These are phyloP conservation scores for Poecilia velifera DNA, from an alignment of 2,797 vertebrate genomes.

Conservation along the genomic window DNA sequence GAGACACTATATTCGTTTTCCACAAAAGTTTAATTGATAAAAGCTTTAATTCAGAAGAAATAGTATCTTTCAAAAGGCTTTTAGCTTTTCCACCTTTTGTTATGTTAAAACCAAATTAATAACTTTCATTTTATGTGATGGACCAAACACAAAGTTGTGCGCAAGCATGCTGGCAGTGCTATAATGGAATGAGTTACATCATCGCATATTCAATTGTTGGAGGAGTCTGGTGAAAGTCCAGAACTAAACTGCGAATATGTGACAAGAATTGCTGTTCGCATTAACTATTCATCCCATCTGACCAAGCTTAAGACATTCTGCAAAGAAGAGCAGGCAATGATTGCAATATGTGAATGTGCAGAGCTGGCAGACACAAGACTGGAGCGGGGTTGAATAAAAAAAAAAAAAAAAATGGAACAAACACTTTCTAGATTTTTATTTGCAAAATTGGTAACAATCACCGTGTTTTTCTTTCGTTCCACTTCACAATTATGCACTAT, in stretches of 20 bases:
- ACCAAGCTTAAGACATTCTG: background rate
- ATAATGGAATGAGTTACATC: background rate
- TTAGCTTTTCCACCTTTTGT: background rate
- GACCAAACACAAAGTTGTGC: background rate
- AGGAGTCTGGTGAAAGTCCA: background rate
- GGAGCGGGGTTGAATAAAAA: too few species aligned
- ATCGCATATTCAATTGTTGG: background rate
- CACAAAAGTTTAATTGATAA: background rate
- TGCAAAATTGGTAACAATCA: background rate
- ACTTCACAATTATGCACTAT: background rate
- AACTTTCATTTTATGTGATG: background rate
- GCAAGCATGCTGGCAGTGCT: background rate
- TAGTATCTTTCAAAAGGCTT: slow-evolving; percentile 3
- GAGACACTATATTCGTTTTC: background rate
- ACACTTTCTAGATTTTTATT: background rate
- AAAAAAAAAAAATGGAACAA: background rate
- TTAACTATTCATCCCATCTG: background rate
- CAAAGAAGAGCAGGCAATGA: background rate
- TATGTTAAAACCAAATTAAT: background rate
- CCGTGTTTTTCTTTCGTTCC: background rate
- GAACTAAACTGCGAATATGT: background rate
- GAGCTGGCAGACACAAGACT: background rate
- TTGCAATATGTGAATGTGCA: background rate
- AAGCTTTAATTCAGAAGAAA: slow-evolving; percentile 2
- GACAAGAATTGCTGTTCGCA: background rate